Percentiles rank a stretch among this genome's conserved stretches.
Evolutionary conservation across 2,113 vertebrate species (phyloP).

Genomic region (Astatoreochromis straeleni): DNA sequence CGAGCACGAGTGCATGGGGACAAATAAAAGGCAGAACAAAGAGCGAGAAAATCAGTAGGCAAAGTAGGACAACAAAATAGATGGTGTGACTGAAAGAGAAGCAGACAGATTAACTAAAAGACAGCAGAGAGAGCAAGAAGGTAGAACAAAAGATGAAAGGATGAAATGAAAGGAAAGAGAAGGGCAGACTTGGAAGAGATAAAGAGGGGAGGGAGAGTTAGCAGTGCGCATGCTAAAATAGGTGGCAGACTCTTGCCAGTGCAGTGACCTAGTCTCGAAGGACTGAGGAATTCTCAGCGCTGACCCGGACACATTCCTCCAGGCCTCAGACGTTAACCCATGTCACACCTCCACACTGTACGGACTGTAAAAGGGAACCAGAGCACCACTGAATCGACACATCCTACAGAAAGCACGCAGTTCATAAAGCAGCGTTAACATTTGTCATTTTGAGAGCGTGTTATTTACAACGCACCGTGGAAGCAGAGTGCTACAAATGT

Average conservation of each 20-base stretch:
- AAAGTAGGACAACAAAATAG: constrained; percentile 31
- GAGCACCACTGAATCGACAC: not conserved
- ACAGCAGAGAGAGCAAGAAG: constrained; percentile 25
- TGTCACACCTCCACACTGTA: constrained; percentile 21
- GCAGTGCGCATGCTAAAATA: constrained; percentile 42
- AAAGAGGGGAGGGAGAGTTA: not conserved
- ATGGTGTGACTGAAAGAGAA: constrained; percentile 1
- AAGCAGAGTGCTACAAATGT: constrained; percentile 3
- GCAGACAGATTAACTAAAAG: constrained; percentile 42
- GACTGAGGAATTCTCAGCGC: constrained; percentile 64
- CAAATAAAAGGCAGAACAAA: constrained; percentile 8
- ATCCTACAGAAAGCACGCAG: not conserved
- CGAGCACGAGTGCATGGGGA: not conserved
- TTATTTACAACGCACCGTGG: not conserved
- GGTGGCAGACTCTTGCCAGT: constrained; percentile 60
- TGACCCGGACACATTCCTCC: constrained; percentile 64
- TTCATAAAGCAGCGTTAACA: not conserved
- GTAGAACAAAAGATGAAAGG: constrained; percentile 40
- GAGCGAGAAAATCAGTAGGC: not conserved
- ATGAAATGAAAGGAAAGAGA: constrained; percentile 11
- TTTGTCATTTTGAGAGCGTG: not conserved
- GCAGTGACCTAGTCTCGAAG: constrained; percentile 53
- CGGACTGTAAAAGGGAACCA: not conserved
- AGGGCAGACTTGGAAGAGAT: constrained; percentile 2
- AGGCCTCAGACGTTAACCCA: constrained; percentile 57